phyloP scores from a whole-genome alignment of 2,888 invertebrate species.

The Chaetoderma sp. region DNA sequence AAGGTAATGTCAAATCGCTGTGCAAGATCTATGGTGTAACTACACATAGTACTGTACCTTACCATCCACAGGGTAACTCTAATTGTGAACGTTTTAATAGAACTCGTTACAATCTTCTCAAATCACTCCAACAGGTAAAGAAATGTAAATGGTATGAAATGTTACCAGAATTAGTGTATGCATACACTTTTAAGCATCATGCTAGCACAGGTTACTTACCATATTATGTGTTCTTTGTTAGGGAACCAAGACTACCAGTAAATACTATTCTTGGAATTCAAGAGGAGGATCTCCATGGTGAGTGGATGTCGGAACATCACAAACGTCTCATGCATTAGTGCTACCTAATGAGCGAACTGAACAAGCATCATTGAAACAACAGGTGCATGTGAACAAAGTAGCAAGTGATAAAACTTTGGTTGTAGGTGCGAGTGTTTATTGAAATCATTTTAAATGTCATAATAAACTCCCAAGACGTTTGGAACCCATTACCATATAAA shows the following conservation, averaged over 20 bases:
- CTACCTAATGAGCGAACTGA: too few relatives aligned
- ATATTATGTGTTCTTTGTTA: slow-evolving; percentile 10
- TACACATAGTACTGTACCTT: neutral
- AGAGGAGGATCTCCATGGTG: neutral
- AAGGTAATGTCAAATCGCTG: slow-evolving; percentile 8
- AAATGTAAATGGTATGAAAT: neutral
- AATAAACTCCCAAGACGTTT: neutral
- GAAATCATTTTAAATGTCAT: neutral
- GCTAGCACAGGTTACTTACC: slow-evolving; percentile 6
- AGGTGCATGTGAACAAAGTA: neutral
- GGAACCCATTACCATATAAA: neutral
- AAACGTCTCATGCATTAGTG: too few relatives aligned
- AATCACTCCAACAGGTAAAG: slow-evolving; percentile 3
- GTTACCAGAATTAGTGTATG: neutral
- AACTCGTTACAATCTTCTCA: neutral
- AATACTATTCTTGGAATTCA: neutral
- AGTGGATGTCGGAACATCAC: too few relatives aligned
- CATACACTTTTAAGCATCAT: slow-evolving; percentile 12
- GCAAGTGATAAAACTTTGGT: neutral
- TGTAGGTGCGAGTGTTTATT: neutral
- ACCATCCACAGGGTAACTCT: slow-evolving; percentile 14
- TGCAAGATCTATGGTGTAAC: neutral
- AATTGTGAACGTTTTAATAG: neutral
- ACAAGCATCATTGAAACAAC: neutral
- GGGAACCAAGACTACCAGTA: slow-evolving; percentile 8